Percentiles rank a stretch among this genome's conserved stretches.
Evolutionary conservation across 1,140 invertebrate species (phyloP).

Genomic region (Sitodiplosis mosellana): DNA sequence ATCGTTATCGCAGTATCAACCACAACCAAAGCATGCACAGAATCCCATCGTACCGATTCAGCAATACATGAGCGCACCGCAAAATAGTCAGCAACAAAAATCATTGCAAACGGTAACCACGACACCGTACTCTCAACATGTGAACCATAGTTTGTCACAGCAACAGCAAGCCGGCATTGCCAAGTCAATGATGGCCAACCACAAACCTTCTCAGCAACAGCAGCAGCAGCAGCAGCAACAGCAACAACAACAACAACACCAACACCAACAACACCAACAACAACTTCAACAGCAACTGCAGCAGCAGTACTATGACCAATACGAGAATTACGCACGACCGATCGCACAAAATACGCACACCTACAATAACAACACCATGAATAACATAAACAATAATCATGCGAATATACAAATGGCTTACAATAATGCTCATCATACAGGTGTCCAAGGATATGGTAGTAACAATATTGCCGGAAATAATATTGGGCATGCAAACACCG

Average conservation of each 20-base stretch:
- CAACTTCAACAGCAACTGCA: neutral
- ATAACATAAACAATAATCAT: constrained; percentile 8
- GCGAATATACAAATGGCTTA: constrained; percentile 6
- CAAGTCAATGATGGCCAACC: no score
- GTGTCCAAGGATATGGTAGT: constrained; percentile 10
- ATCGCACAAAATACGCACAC: constrained; percentile 5
- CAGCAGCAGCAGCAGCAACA: constrained; percentile 5
- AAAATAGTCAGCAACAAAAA: constrained; percentile 10
- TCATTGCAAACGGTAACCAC: constrained; percentile 10
- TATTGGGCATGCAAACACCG: constrained; percentile 15
- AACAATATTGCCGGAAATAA: constrained; percentile 4
- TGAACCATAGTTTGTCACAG: no score
- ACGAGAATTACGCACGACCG: constrained; percentile 2
- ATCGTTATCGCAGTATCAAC: constrained; percentile 24
- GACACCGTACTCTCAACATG: no score
- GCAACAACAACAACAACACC: neutral
- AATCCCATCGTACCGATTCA: neutral
- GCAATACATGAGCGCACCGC: constrained; percentile 1
- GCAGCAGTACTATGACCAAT: neutral
- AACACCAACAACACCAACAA: constrained; percentile 1
- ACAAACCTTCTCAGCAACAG: constrained; percentile 6
- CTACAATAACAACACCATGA: constrained; percentile 7
- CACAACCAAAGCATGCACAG: neutral
- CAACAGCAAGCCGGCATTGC: neutral
- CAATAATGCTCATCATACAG: constrained; percentile 10